Base-by-base conservation (phyloP, 2,113 vertebrate species). In the Melozone crissalis region DNA sequence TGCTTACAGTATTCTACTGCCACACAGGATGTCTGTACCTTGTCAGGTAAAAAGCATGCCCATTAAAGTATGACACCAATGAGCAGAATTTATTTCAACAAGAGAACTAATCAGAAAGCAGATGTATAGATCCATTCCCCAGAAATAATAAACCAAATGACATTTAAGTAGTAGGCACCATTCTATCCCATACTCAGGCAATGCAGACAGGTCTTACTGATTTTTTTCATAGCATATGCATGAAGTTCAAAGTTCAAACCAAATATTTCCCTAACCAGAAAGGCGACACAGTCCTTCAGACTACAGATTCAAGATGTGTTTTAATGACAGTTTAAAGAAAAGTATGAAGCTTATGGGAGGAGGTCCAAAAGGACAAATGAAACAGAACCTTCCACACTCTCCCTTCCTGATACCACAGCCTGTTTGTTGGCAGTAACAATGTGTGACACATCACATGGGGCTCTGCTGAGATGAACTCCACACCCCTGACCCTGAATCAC, bases 391-490 rank as follows among this genome's bases (percentile, higher is more conserved):
- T 91, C 46, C 67, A 15, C 11, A 26, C 33, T 37, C 15, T 21
- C 59, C 44, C 51, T 30, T 73, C 13, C 14, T 2, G 7, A 30
- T 20, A 30, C 11, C 54, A 27, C 35, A 33, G 84, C 12, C 54
- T 71, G 47, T 37, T 68, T 91, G 63, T 51, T 39, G 86, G 43
- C 46, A 44, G 67, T 30, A 43, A 65, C 62, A 84, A 58, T 0
- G 10, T 44, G 88, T 86, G 83, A 77, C 59, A 88, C 51, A 55
- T 90, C 94, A 94, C 66, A 81, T 9, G 0, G 30, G 59, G 72
- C 37, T 74, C 75, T 58, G 88, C 75, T 58, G 71, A 92, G 62
- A 44, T 55, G 79, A 84, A 46, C 85, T 83, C 75, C 90, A 86
- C 85, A 71, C 43, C 63, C 71, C 85, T 80, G 54, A 75, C 72